phyloP scores from a whole-genome alignment of 2,888 invertebrate species.

The Papilio demoleus region DNA sequence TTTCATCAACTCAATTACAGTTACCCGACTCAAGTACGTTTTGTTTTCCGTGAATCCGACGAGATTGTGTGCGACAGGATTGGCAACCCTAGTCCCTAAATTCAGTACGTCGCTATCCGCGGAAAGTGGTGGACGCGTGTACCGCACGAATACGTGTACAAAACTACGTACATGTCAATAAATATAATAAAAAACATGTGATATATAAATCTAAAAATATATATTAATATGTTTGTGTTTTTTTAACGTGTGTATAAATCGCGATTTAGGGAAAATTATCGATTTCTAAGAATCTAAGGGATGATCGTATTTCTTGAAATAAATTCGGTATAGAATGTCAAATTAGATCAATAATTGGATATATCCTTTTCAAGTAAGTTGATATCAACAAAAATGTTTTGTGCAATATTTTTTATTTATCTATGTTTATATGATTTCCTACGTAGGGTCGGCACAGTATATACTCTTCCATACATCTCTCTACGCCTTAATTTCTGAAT shows the following conservation, averaged over 20 bases:
- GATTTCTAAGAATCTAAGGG: constrained; percentile 28
- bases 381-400: background rate
- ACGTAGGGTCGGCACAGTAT: no score
- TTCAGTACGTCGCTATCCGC: constrained; percentile 53
- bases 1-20: constrained; percentile 20
- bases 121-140: constrained; percentile 48
- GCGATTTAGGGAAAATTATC: constrained; percentile 25
- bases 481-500: no score
- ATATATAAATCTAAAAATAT: background rate
- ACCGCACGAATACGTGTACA: constrained; percentile 12
- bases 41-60: constrained; percentile 28
- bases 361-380: background rate
- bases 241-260: constrained; percentile 17
- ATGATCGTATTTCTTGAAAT: no score
- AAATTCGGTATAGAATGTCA: constrained; percentile 12
- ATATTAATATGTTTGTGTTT: constrained; percentile 1
- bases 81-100: constrained; percentile 29
- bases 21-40: constrained; percentile 14
- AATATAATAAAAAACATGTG: background rate
- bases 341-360: background rate
- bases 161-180: background rate
- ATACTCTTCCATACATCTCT: no score
- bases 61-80: constrained; percentile 17
- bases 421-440: no score
- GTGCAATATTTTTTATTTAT: no score